phyloP scores from a whole-genome alignment of 2,113 vertebrate species.

The Grus americana region DNA sequence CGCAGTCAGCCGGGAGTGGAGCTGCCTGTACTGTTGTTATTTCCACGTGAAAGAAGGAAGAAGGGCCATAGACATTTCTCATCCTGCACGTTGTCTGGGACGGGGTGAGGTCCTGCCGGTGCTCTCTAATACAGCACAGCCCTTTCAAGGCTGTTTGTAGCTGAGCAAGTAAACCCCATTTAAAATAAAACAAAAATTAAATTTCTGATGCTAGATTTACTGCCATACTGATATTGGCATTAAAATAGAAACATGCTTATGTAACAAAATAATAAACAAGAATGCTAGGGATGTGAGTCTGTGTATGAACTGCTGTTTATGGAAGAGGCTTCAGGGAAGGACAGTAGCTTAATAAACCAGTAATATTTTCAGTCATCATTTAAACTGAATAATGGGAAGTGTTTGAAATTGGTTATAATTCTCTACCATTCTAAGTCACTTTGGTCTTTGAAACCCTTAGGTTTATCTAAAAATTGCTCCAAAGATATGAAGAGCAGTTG shows the following conservation, averaged over 20 bases:
- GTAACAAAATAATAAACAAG: background rate
- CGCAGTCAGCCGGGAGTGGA: background rate
- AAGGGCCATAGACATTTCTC: background rate
- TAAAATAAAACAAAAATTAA: background rate
- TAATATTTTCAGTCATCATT: background rate
- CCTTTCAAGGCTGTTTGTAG: background rate
- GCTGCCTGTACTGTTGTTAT: background rate
- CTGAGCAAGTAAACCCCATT: background rate
- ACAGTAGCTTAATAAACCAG: background rate
- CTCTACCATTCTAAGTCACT: background rate
- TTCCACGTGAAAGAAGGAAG: background rate
- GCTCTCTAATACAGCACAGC: background rate
- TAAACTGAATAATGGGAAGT: background rate
- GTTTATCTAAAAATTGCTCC: background rate
- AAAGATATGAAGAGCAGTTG: background rate
- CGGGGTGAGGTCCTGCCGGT: background rate
- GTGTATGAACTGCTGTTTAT: background rate
- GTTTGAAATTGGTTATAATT: background rate
- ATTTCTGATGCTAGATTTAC: background rate
- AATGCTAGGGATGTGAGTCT: background rate
- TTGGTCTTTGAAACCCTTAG: background rate
- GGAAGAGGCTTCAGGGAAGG: background rate
- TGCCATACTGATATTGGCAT: background rate
- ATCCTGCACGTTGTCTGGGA: background rate
- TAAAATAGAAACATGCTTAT: background rate